Percentiles rank a stretch among this genome's conserved stretches.
Conservation (phyloP, 1,140 invertebrate genomes). For the Penaeus japonicus region DNA sequence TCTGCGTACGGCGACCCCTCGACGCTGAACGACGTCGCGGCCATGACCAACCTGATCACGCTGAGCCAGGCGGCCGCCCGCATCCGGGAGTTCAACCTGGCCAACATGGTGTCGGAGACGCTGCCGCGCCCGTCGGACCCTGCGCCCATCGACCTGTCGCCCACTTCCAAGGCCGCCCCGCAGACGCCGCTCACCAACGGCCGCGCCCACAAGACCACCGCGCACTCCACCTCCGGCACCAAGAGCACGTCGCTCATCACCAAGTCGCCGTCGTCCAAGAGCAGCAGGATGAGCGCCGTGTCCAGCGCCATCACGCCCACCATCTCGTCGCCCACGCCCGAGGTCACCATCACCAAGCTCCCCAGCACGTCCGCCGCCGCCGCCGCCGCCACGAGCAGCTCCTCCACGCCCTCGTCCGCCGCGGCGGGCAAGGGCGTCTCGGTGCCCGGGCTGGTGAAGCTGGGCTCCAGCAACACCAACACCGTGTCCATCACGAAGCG, state of each 20-base stretch:
- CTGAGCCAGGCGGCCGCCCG: slow-evolving; percentile 41
- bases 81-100: slow-evolving; percentile 38
- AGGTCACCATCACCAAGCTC: slow-evolving; percentile 51
- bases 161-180: slow-evolving; percentile 36
- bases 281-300: not conserved
- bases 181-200: slow-evolving; percentile 39
- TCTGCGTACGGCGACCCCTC: slow-evolving; percentile 35
- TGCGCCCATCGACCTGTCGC: slow-evolving; percentile 42
- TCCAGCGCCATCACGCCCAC: not conserved
- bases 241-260: slow-evolving; percentile 4
- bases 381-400: not conserved
- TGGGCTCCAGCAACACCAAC: slow-evolving; percentile 36
- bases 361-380: slow-evolving; percentile 17
- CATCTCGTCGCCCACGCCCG: slow-evolving; percentile 46
- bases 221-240: not conserved
- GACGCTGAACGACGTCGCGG: slow-evolving; percentile 14
- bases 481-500: slow-evolving; percentile 51
- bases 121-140: slow-evolving; percentile 19
- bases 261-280: slow-evolving; percentile 18
- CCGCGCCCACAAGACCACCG: not conserved
- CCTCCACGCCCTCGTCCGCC: not conserved
- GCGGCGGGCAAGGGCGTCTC: not conserved
- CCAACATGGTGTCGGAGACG: slow-evolving; percentile 36
- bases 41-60: slow-evolving; percentile 48
- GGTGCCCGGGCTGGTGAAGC: slow-evolving; percentile 2